A percentile compares a stretch with the other conserved stretches of the same genome.
Evolutionary conservation across 2,113 vertebrate species (phyloP).

Genomic region (Asarcornis scutulata): DNA sequence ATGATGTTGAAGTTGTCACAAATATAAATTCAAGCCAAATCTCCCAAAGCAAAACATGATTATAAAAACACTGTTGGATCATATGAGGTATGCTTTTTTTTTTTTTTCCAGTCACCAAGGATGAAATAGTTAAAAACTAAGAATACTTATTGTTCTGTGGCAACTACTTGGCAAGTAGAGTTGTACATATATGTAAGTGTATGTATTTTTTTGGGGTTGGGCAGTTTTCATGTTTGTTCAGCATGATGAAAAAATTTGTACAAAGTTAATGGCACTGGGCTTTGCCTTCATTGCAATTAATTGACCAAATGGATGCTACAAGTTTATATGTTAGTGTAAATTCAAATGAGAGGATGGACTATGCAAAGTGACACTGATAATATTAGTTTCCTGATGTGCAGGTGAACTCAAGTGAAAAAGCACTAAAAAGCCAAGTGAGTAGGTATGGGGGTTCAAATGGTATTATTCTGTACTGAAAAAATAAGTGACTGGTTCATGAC

Average conservation of each 20-base stretch:
- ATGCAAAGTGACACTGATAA: background rate
- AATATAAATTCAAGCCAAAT: background rate
- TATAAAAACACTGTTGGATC: background rate
- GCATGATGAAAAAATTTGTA: background rate
- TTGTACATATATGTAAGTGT: background rate
- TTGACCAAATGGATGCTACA: background rate
- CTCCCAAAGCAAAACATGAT: background rate
- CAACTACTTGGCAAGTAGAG: background rate
- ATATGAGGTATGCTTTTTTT: background rate
- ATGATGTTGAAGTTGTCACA: background rate
- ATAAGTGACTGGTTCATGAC: background rate
- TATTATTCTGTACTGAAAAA: too few species aligned
- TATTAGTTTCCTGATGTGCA: background rate
- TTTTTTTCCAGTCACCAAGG: background rate
- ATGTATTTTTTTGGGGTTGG: background rate
- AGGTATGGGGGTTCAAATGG: background rate
- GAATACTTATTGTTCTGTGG: background rate
- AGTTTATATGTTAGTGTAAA: background rate
- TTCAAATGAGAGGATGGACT: background rate
- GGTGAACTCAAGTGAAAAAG: background rate
- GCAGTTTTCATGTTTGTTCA: background rate
- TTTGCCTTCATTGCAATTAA: background rate
- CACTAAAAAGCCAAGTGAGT: background rate
- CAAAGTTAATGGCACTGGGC: background rate
- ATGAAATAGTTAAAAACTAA: background rate